These are phyloP conservation scores for Brassicogethes aeneus DNA, from an alignment of 2,888 invertebrate species.

Conservation along the genomic window DNA sequence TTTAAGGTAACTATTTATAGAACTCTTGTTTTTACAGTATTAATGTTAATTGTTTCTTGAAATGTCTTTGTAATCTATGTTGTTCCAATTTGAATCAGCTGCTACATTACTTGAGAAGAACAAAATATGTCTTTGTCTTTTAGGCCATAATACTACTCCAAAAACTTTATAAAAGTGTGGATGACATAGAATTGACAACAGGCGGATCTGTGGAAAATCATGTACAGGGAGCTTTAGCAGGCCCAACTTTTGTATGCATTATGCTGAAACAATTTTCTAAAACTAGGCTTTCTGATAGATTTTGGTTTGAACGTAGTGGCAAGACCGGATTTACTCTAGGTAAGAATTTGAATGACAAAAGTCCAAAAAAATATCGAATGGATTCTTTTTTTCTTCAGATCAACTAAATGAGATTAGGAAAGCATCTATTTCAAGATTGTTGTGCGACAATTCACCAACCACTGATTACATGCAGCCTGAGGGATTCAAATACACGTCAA, in stretches of 20 bases:
- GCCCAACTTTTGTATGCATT: slow-evolving; percentile 81
- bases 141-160: slow-evolving; percentile 57
- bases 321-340: slow-evolving; percentile 56
- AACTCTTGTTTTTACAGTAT: no score
- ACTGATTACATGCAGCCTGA: slow-evolving; percentile 54
- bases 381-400: no score
- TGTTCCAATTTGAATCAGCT: no score
- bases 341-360: no score
- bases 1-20: no score
- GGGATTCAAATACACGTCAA: no score
- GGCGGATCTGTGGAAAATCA: slow-evolving; percentile 71
- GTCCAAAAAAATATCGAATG: no score
- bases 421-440: slow-evolving; percentile 61
- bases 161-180: slow-evolving; percentile 55
- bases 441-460: slow-evolving; percentile 70
- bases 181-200: slow-evolving; percentile 78
- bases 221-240: slow-evolving; percentile 64
- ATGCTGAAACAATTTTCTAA: slow-evolving; percentile 77
- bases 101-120: no score
- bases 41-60: no score
- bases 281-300: slow-evolving; percentile 75
- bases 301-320: slow-evolving; percentile 64
- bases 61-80: no score
- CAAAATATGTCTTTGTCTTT: no score
- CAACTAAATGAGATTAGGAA: slow-evolving; percentile 72